Evolutionary conservation across 2,113 vertebrate genomes (phyloP).

Genomic region (Alligator sinensis): DNA sequence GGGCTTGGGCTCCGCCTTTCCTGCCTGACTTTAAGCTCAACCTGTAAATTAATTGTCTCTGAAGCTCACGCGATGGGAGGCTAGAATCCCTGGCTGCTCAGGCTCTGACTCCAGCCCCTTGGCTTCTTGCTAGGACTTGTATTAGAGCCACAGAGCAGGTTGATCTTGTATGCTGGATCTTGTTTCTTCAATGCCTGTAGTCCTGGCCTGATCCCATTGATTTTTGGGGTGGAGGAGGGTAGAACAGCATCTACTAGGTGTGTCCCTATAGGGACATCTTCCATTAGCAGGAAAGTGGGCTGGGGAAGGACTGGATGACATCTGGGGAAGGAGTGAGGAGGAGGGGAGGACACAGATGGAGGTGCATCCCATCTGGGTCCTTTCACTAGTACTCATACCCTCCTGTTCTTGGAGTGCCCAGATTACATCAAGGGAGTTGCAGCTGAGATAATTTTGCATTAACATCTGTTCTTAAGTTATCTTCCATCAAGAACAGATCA

Average conservation of each 20-base stretch:
- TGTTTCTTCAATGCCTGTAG: not conserved
- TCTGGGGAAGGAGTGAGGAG: rapidly evolving
- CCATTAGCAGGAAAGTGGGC: not conserved
- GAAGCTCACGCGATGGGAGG: not conserved
- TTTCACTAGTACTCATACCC: rapidly evolving
- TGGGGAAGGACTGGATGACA: not conserved
- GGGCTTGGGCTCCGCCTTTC: not conserved
- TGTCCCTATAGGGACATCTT: not conserved
- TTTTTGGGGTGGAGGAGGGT: not conserved
- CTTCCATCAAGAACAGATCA: not conserved
- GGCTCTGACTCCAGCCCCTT: not conserved
- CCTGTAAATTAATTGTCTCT: not conserved
- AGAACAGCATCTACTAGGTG: not conserved
- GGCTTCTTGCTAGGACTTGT: slow-evolving; percentile 61
- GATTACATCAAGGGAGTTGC: not conserved
- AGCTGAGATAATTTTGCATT: slow-evolving; percentile 29
- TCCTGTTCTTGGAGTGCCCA: not conserved
- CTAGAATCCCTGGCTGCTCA: not conserved
- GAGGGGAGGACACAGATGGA: rapidly evolving
- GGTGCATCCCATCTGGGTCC: not conserved
- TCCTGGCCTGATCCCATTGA: not conserved
- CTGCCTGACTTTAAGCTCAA: not conserved
- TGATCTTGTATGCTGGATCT: slow-evolving; percentile 38
- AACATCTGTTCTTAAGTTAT: slow-evolving; percentile 55
- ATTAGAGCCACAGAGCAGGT: slow-evolving; percentile 45